A percentile compares a stretch with the other conserved stretches of the same genome.
Conservation (phyloP, 2,797 vertebrate species). For the Podargus strigoides region DNA sequence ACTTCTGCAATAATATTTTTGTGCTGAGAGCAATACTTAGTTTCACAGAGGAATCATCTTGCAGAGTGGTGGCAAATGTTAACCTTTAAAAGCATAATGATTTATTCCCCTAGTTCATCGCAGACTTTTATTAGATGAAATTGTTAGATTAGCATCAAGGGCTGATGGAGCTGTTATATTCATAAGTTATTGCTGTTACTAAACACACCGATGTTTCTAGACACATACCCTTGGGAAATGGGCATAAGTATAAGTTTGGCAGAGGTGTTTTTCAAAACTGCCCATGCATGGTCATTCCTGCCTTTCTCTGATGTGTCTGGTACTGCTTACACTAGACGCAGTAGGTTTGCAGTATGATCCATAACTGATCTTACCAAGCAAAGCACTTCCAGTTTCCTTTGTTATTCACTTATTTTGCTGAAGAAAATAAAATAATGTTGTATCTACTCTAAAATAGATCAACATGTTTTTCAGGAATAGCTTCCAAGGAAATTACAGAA, state of each 20-base stretch:
- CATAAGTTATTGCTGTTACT: neutral
- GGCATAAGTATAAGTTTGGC: neutral
- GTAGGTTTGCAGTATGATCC: neutral
- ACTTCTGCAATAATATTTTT: conserved; percentile 30
- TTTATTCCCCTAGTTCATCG: neutral
- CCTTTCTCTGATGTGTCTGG: neutral
- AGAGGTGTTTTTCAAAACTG: neutral
- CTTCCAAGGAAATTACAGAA: neutral
- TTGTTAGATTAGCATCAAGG: neutral
- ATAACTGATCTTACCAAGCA: neutral
- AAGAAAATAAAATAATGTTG: neutral
- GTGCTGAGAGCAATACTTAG: neutral
- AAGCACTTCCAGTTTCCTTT: neutral
- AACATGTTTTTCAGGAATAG: neutral
- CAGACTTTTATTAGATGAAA: neutral
- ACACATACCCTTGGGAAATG: neutral
- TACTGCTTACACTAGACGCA: neutral
- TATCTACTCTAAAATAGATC: neutral
- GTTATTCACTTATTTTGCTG: neutral
- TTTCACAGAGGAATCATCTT: conserved; percentile 8
- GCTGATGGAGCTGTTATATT: neutral
- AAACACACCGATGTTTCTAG: neutral
- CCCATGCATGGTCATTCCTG: neutral
- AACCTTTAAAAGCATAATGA: conserved; percentile 46
- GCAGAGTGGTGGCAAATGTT: neutral